phyloP scores from a whole-genome alignment of 2,797 vertebrate species.

The Furcifer pardalis region DNA sequence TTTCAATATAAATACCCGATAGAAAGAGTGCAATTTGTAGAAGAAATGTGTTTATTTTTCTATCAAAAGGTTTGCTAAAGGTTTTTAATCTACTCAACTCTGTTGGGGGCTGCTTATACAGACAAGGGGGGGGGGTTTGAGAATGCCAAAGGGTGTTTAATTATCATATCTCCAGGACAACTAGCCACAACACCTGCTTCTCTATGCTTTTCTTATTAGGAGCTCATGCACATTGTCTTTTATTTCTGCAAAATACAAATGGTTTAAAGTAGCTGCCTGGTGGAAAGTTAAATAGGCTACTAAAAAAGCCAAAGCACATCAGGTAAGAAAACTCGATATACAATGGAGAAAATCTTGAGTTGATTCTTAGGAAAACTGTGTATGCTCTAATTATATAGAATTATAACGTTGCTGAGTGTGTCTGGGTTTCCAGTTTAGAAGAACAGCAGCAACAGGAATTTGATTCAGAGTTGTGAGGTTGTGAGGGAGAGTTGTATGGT shows the following conservation, averaged over 20 bases:
- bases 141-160: not conserved
- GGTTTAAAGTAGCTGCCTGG: not conserved
- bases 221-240: not conserved
- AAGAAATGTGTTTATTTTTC: not conserved
- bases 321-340: not conserved
- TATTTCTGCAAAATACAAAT: not conserved
- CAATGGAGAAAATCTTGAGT: not conserved
- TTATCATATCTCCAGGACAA: not conserved
- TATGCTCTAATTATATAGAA: not conserved
- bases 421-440: not conserved
- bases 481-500: not conserved
- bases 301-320: not conserved
- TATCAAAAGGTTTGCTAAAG: not conserved
- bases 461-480: not conserved
- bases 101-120: not conserved
- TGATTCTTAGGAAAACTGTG: not conserved
- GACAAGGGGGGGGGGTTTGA: not conserved
- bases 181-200: not conserved
- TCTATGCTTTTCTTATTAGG: not conserved
- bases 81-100: slow-evolving; percentile 17
- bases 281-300: not conserved
- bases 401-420: not conserved
- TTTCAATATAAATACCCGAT: no score
- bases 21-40: not conserved
- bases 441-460: not conserved